A percentile compares a stretch with the other conserved stretches of the same genome.
Conservation (phyloP, 2,888 invertebrate genomes). For the Litoditis marina region DNA sequence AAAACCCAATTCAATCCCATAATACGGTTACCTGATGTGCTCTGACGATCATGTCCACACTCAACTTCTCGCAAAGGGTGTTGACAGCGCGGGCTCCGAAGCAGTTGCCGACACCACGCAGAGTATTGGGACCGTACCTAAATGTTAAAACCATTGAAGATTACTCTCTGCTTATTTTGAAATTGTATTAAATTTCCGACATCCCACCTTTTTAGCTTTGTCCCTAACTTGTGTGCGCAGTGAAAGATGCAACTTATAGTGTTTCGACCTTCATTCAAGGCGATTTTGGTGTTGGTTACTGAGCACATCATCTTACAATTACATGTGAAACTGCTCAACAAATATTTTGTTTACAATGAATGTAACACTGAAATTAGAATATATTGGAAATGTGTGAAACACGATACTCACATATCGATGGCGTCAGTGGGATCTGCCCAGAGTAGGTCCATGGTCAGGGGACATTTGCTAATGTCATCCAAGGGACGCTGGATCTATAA, state of each 20-base stretch:
- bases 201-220: too few species aligned
- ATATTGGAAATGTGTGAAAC: too few species aligned
- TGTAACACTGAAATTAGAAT: neutral
- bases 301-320: too few species aligned
- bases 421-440: conserved; percentile 40
- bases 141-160: neutral
- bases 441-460: conserved; percentile 22
- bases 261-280: too few species aligned
- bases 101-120: conserved; percentile 20
- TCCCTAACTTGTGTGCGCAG: too few species aligned
- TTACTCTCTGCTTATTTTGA: too few species aligned
- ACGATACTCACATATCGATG: too few species aligned
- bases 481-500: conserved; percentile 23
- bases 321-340: too few species aligned
- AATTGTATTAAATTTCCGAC: too few species aligned
- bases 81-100: conserved; percentile 25
- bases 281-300: too few species aligned
- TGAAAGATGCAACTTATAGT: too few species aligned
- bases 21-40: conserved; percentile 32
- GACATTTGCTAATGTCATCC: conserved; percentile 6
- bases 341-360: neutral
- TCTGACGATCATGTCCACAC: conserved; percentile 21
- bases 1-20: too few species aligned
- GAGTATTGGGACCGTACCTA: conserved; percentile 1
- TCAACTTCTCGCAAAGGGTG: conserved; percentile 15